Evolutionary conservation across 2,797 vertebrate genomes (phyloP).

Genomic region (Acanthornis magna): DNA sequence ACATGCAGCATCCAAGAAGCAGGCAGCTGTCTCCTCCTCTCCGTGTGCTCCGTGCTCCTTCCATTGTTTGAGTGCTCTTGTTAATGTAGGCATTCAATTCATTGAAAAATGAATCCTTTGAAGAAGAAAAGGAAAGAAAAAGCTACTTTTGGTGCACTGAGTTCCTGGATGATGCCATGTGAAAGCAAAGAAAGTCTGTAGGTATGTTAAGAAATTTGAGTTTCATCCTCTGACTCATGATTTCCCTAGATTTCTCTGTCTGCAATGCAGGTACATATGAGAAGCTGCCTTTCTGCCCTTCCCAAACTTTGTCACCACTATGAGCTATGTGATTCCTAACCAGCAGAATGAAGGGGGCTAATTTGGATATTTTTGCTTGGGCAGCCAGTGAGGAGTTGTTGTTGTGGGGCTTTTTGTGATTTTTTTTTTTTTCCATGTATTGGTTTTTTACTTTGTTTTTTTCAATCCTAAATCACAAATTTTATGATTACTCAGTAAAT

Average conservation of each 20-base stretch:
- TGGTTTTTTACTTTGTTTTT: not conserved
- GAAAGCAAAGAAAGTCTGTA: not conserved
- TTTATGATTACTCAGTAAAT: not conserved
- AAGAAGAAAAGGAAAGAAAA: not conserved
- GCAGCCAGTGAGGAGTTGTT: not conserved
- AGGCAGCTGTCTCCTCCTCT: not conserved
- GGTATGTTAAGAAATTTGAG: not conserved
- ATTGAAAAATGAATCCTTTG: not conserved
- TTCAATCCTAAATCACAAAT: not conserved
- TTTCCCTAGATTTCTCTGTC: not conserved
- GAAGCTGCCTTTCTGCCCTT: not conserved
- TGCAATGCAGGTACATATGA: not conserved
- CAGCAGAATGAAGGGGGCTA: not conserved
- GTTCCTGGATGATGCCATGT: not conserved
- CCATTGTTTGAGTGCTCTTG: not conserved
- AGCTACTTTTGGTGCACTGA: rapidly evolving
- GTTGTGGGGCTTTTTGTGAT: not conserved
- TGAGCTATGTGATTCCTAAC: not conserved
- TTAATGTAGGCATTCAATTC: not conserved
- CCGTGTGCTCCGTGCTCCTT: not conserved
- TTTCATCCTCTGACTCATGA: not conserved
- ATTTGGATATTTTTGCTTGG: not conserved
- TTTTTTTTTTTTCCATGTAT: not conserved
- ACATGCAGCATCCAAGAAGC: not conserved
- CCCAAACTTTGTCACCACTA: not conserved